A percentile compares a stretch with the other conserved stretches of the same genome.
phyloP scores from a whole-genome alignment of 2,797 vertebrate genomes.

The Podarcis lilfordi region DNA sequence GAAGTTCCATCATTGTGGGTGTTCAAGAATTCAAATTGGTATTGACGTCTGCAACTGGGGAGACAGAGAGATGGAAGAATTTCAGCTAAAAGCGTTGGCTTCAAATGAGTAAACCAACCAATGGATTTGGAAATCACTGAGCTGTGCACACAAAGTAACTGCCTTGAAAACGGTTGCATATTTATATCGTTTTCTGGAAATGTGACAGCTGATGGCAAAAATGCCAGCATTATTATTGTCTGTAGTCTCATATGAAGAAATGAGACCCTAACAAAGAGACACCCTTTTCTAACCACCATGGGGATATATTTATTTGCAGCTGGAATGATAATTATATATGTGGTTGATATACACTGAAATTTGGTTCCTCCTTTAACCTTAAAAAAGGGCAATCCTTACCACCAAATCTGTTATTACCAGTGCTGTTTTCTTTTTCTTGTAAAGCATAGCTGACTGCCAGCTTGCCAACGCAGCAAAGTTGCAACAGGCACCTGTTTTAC shows the following conservation, averaged over 20 bases:
- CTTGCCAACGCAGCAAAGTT: conserved; percentile 73
- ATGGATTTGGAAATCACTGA: not conserved
- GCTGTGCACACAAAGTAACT: conserved; percentile 9
- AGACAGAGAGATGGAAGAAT: not conserved
- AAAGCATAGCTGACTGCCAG: conserved; percentile 55
- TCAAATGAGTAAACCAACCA: conserved; percentile 5
- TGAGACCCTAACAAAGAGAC: conserved; percentile 50
- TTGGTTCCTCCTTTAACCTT: conserved; percentile 68
- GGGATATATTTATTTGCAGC: conserved; percentile 75
- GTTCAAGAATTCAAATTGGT: conserved; percentile 18
- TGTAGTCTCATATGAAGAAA: conserved; percentile 62
- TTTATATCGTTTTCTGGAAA: conserved; percentile 20
- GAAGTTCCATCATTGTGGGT: not conserved
- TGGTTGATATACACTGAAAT: conserved; percentile 67
- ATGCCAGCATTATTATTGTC: conserved; percentile 37
- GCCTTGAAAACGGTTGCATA: conserved; percentile 26
- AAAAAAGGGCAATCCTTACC: conserved; percentile 66
- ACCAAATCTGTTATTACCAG: conserved; percentile 76
- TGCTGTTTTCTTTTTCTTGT: conserved; percentile 66
- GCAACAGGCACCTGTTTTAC: conserved; percentile 60
- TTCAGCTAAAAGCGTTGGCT: not conserved
- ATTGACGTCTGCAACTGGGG: not conserved
- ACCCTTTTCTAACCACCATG: conserved; percentile 64
- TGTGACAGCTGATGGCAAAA: conserved; percentile 28
- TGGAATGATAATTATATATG: conserved; percentile 77